Evolutionary conservation across 2,113 vertebrate species (phyloP).

Genomic region (Ploceus nigricollis): DNA sequence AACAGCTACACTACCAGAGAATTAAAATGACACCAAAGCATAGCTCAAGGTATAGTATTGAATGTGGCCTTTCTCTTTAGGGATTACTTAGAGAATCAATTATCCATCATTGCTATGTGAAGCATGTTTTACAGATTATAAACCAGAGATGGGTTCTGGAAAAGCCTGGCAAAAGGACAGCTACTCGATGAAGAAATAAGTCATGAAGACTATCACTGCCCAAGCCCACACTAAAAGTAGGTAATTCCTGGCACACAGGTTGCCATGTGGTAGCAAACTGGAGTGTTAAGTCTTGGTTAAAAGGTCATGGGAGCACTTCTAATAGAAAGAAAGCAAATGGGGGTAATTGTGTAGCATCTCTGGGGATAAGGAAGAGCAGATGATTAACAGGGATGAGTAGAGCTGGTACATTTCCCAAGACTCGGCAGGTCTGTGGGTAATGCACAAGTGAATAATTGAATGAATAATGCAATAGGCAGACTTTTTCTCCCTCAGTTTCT

Average conservation of each 20-base stretch:
- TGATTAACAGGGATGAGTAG: not conserved
- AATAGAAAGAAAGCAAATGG: not conserved
- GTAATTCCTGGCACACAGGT: not conserved
- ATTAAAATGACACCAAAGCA: not conserved
- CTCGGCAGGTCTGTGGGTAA: not conserved
- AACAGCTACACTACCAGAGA: not conserved
- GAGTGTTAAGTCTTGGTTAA: not conserved
- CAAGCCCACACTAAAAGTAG: not conserved
- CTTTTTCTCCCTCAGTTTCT: not conserved
- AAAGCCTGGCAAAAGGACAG: not conserved
- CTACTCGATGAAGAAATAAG: not conserved
- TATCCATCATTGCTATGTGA: not conserved
- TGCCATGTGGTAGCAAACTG: not conserved
- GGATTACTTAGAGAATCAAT: not conserved
- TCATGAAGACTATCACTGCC: not conserved
- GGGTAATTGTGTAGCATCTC: not conserved
- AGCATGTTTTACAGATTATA: not conserved
- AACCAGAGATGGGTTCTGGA: not conserved
- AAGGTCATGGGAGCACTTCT: not conserved
- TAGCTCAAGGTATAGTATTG: not conserved
- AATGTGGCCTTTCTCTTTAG: not conserved
- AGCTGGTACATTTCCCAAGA: not conserved
- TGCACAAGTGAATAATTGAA: not conserved
- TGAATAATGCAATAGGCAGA: not conserved
- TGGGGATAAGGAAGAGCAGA: not conserved